Base-by-base conservation (phyloP, 1,140 invertebrate genomes). In the Procambarus clarkii region DNA sequence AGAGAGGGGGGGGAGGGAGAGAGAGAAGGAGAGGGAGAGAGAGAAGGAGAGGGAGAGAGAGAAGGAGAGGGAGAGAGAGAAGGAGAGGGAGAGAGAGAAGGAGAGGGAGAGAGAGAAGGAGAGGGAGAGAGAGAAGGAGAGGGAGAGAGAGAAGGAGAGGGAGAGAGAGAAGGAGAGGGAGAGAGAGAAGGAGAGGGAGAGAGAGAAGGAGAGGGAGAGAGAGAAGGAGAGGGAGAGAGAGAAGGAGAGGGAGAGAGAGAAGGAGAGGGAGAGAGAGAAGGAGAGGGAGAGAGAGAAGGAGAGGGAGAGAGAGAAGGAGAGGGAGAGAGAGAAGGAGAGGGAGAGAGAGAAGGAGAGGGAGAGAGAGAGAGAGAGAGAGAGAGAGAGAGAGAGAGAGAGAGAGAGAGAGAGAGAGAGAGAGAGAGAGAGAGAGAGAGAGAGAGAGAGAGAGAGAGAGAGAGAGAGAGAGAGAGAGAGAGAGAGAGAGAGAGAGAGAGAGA, bases 311-410 rank as follows among this genome's bases (percentile, higher is more conserved):
- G 8, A 45, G 78, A 80, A 44, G 44, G 44, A 80, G 15, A 60
- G 48, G 58, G 24, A 60, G 21, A 24, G 58, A 60, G 24, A 60
- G 8, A 60, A 2, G 3, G 50, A 60, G 77, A 79, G 77, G 45
- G 46, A 88, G 64, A 81, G 54, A 44, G 60, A 60, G 71, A 84
- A 64, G 84, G 78, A 86, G 69, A 71, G 83, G 64, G 83, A 71
- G 83, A 86, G 69, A 71, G 64, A 86, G 64, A 86, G 83, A 71
- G 69, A 71, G 80, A 54, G 13, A 54, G 80, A 13, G 4, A 58
- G 54, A 58, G n/a, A n/a, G n/a, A n/a, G n/a, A n/a, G n/a, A n/a
- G n/a, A n/a, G n/a, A n/a, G n/a, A n/a, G n/a, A n/a, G n/a, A n/a
- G n/a, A n/a, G n/a, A n/a, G n/a, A n/a, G n/a, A n/a, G n/a, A n/a